These are phyloP conservation scores for Coreoperca whiteheadi DNA, from an alignment of 2,113 vertebrate genomes.

Conservation along the genomic window DNA sequence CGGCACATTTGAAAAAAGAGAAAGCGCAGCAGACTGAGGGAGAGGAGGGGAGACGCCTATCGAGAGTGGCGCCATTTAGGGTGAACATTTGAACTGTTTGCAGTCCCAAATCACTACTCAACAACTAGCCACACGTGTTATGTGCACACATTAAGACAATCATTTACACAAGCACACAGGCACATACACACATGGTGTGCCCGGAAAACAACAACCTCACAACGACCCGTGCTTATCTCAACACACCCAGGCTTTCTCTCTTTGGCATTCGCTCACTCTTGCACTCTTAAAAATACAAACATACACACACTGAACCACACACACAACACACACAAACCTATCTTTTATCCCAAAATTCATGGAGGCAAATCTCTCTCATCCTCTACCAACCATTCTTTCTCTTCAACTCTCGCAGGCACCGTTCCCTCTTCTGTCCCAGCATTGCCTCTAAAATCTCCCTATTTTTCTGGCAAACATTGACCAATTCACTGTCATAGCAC, in stretches of 20 bases:
- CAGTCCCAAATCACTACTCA: slow-evolving; percentile 50
- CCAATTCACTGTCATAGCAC: slow-evolving; percentile 31
- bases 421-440: slow-evolving; percentile 41
- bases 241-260: slow-evolving; percentile 75
- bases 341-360: slow-evolving; percentile 74
- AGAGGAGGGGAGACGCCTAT: slow-evolving; percentile 34
- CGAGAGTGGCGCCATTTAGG: slow-evolving; percentile 46
- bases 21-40: slow-evolving; percentile 22
- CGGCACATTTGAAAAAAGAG: slow-evolving; percentile 10
- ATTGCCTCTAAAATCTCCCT: slow-evolving; percentile 40
- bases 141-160: slow-evolving; percentile 43
- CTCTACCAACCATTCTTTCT: slow-evolving; percentile 69
- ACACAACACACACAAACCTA: slow-evolving; percentile 43
- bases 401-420: slow-evolving; percentile 56
- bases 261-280: slow-evolving; percentile 70
- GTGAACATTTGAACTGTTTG: slow-evolving; percentile 47
- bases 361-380: slow-evolving; percentile 76
- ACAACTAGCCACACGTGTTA: slow-evolving; percentile 49
- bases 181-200: slow-evolving; percentile 21
- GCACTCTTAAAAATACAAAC: slow-evolving; percentile 28
- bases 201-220: slow-evolving; percentile 63
- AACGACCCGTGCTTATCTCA: slow-evolving; percentile 79
- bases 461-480: slow-evolving; percentile 39
- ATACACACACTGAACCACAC: slow-evolving; percentile 29
- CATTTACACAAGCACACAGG: slow-evolving; percentile 27